phyloP scores from a whole-genome alignment of 2,797 vertebrate genomes.

The Lerista edwardsae region DNA sequence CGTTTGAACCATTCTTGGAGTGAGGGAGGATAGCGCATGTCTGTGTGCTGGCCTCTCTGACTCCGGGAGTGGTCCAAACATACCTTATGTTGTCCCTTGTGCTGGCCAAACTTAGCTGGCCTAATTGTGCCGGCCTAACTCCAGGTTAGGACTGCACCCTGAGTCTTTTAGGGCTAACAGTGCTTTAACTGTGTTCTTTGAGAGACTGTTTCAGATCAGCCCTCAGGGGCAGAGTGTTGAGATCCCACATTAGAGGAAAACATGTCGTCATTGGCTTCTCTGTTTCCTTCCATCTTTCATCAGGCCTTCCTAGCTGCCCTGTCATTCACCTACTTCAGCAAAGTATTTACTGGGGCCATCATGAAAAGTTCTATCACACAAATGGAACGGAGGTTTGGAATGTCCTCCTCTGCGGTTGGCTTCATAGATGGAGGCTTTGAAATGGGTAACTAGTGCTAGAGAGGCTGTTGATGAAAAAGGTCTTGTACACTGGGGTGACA shows the following conservation, averaged over 20 bases:
- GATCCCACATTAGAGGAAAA: neutral
- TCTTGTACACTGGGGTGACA: too few relatives aligned
- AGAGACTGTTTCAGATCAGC: neutral
- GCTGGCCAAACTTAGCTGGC: too few relatives aligned
- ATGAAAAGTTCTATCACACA: constrained; percentile 93
- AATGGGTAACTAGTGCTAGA: constrained; percentile 80
- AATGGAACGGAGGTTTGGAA: constrained; percentile 90
- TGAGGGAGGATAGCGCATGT: too few relatives aligned
- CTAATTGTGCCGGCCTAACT: too few relatives aligned
- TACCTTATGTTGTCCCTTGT: too few relatives aligned
- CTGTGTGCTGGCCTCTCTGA: too few relatives aligned
- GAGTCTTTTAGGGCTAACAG: too few relatives aligned
- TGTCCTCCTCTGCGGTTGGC: constrained; percentile 85
- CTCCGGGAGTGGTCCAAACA: too few relatives aligned
- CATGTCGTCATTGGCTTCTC: neutral
- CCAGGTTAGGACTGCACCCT: too few relatives aligned
- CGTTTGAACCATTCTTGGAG: too few relatives aligned
- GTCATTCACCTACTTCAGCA: constrained; percentile 84
- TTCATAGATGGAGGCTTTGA: constrained; percentile 91
- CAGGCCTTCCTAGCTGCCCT: constrained; percentile 87
- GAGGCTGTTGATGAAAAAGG: neutral
- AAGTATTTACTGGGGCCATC: constrained; percentile 80
- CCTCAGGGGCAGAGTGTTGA: neutral
- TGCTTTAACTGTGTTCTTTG: neutral
- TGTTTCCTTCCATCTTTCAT: neutral